Conservation (phyloP, 2,888 invertebrate species). For the Endomychus coccineus region DNA sequence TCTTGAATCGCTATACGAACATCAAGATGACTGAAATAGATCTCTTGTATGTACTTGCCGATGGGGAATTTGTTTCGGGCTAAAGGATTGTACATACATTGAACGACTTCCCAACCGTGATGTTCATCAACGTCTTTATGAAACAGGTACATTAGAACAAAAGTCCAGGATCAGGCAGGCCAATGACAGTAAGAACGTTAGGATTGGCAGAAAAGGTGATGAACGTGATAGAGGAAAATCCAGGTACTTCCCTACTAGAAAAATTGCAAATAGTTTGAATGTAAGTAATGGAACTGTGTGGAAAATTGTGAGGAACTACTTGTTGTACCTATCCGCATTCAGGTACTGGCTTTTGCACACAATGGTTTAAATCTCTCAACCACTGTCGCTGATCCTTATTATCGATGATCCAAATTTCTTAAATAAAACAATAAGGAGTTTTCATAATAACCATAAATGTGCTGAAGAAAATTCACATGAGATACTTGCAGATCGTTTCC, state of each 20-base stretch:
- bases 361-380: no score
- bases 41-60: conserved; percentile 6
- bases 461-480: no score
- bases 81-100: conserved; percentile 1
- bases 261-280: conserved; percentile 8
- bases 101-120: background rate
- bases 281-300: conserved; percentile 4
- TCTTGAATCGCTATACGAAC: background rate
- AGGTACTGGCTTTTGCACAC: no score
- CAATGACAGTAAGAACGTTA: conserved; percentile 12
- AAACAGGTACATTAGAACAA: background rate
- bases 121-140: no score
- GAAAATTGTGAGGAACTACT: no score
- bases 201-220: conserved; percentile 7
- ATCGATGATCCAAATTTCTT: no score
- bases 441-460: no score
- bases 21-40: conserved; percentile 5
- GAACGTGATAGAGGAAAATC: conserved; percentile 6
- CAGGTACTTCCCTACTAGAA: conserved; percentile 8
- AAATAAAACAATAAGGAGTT: no score
- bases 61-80: conserved; percentile 6
- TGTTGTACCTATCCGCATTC: no score
- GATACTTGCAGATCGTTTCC: no score
- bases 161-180: background rate
- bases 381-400: no score